phyloP scores from a whole-genome alignment of 2,888 invertebrate species.

The Himalopsyche japonica region DNA sequence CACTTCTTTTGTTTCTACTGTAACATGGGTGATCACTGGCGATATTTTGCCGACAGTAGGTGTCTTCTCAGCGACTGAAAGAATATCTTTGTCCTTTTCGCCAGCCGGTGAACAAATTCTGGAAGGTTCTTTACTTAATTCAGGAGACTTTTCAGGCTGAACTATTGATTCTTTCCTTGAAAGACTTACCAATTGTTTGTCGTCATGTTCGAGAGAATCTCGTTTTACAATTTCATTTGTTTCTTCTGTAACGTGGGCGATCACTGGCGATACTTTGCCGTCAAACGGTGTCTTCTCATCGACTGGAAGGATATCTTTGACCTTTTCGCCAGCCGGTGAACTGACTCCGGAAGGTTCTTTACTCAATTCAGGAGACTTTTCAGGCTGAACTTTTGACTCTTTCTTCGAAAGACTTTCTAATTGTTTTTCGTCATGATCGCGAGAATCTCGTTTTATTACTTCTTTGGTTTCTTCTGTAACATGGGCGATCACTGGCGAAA shows the following conservation, averaged over 20 bases:
- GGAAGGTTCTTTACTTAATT: not conserved
- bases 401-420: constrained; percentile 14
- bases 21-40: too few relatives aligned
- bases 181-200: constrained; percentile 3
- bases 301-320: too few relatives aligned
- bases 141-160: not conserved
- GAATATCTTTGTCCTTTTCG: not conserved
- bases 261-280: too few relatives aligned
- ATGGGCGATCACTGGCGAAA: not conserved
- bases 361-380: not conserved
- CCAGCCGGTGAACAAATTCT: not conserved
- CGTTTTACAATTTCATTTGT: not conserved
- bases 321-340: too few relatives aligned
- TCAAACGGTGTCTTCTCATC: too few relatives aligned
- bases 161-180: not conserved
- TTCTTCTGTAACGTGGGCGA: too few relatives aligned
- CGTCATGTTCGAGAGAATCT: not conserved
- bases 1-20: too few relatives aligned
- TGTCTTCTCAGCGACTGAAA: not conserved
- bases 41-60: too few relatives aligned
- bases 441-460: not conserved
- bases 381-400: not conserved
- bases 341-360: not conserved
- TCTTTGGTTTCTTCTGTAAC: not conserved
- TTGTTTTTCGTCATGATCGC: not conserved